A percentile compares a stretch with the other conserved stretches of the same genome.
These are phyloP conservation scores for Didymodactylos carnosus DNA, from an alignment of 2,888 invertebrate species.

Conservation along the genomic window DNA sequence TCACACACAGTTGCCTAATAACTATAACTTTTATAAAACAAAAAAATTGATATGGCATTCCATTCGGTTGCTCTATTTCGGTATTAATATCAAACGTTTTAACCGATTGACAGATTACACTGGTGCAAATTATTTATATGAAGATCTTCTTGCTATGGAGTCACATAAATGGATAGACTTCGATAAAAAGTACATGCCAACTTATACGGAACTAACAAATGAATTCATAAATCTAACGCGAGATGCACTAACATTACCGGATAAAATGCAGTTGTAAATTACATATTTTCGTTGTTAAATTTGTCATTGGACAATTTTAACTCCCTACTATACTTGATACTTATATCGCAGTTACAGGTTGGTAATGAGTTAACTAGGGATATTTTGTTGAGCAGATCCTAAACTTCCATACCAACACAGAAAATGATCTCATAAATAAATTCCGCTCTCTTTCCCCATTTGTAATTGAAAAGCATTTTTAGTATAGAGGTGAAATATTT, in stretches of 20 bases:
- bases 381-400: too few relatives aligned
- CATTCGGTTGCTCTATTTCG: not conserved
- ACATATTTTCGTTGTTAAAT: too few relatives aligned
- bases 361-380: too few relatives aligned
- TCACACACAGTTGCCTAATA: not conserved
- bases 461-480: too few relatives aligned
- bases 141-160: not conserved
- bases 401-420: too few relatives aligned
- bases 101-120: not conserved
- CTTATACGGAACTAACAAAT: not conserved
- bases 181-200: not conserved
- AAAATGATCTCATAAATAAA: too few relatives aligned
- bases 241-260: not conserved
- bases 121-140: not conserved
- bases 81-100: not conserved
- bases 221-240: not conserved
- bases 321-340: too few relatives aligned
- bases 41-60: not conserved
- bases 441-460: too few relatives aligned
- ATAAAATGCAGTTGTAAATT: too few relatives aligned
- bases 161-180: not conserved
- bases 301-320: too few relatives aligned
- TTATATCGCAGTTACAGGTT: too few relatives aligned
- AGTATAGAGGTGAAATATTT: too few relatives aligned
- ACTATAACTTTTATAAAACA: not conserved